phyloP scores from a whole-genome alignment of 2,113 vertebrate species.

The Dipodomys merriami region DNA sequence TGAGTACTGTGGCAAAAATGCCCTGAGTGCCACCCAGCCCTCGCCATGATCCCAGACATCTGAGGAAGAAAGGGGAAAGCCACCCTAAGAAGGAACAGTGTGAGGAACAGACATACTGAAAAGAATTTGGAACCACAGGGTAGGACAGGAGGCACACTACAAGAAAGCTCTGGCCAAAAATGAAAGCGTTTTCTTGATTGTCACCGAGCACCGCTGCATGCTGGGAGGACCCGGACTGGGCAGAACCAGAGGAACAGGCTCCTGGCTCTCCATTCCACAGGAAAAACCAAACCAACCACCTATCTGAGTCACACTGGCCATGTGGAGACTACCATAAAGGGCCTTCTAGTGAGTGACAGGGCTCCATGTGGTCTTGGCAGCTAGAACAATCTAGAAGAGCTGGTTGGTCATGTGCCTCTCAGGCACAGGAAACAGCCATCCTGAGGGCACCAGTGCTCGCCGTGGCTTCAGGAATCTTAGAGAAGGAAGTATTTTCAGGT shows the following conservation, averaged over 20 bases:
- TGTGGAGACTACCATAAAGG: neutral
- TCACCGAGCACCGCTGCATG: neutral
- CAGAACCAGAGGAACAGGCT: neutral
- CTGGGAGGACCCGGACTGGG: neutral
- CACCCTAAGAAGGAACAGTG: neutral
- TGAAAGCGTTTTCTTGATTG: neutral
- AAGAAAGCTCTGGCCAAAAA: too few relatives aligned
- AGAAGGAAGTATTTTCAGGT: neutral
- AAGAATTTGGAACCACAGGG: neutral
- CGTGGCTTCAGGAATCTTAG: neutral
- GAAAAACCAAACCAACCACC: neutral
- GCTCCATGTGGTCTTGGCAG: neutral
- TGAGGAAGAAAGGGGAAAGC: neutral
- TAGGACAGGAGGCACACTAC: too few relatives aligned
- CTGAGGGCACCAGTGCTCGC: neutral
- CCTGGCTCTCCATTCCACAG: neutral
- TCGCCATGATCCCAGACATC: neutral
- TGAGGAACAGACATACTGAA: neutral
- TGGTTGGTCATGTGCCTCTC: too few relatives aligned
- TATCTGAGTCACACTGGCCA: accelerated
- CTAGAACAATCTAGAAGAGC: neutral
- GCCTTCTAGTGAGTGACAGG: neutral
- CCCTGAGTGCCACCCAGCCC: neutral
- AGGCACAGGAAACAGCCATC: neutral
- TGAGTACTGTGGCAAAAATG: neutral